phyloP scores from a whole-genome alignment of 2,888 invertebrate genomes.

The Ctenicera cuprea region DNA sequence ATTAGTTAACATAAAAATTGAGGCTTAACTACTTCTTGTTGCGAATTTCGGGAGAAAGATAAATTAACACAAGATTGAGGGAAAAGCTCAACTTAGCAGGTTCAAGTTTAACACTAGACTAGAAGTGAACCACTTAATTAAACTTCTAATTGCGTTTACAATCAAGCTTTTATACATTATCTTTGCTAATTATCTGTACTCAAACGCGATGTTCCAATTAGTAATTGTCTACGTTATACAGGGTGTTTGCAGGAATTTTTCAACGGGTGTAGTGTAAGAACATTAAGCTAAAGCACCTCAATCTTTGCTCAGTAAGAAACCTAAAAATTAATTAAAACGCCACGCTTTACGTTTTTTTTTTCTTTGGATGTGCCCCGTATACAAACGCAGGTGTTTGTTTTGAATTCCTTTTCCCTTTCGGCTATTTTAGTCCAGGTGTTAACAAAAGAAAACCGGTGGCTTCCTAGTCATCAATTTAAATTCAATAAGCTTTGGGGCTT shows the following conservation, averaged over 20 bases:
- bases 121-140: conserved; percentile 47
- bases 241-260: not conserved
- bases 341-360: too few relatives aligned
- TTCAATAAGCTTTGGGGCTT: conserved; percentile 22
- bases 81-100: conserved; percentile 29
- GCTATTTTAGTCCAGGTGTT: conserved; percentile 22
- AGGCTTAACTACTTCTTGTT: not conserved
- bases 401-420: not conserved
- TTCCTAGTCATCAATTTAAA: conserved; percentile 26
- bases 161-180: conserved; percentile 60
- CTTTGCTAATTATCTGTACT: conserved; percentile 62
- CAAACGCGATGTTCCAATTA: conserved; percentile 62
- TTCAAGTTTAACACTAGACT: conserved; percentile 46
- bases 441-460: conserved; percentile 11
- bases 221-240: conserved; percentile 35
- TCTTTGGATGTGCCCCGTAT: conserved; percentile 3
- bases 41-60: conserved; percentile 17
- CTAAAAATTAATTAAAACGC: too few relatives aligned
- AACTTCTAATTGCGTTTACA: conserved; percentile 56
- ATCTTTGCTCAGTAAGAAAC: too few relatives aligned
- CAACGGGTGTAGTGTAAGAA: not conserved
- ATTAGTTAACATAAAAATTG: not conserved
- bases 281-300: too few relatives aligned
- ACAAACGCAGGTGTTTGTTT: not conserved
- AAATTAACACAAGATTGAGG: not conserved